Evolutionary conservation across 1,140 invertebrate genomes (phyloP), one percentile per base, ranked within the genome.

Genomic region (Leptestheria dahalacensis): DNA sequence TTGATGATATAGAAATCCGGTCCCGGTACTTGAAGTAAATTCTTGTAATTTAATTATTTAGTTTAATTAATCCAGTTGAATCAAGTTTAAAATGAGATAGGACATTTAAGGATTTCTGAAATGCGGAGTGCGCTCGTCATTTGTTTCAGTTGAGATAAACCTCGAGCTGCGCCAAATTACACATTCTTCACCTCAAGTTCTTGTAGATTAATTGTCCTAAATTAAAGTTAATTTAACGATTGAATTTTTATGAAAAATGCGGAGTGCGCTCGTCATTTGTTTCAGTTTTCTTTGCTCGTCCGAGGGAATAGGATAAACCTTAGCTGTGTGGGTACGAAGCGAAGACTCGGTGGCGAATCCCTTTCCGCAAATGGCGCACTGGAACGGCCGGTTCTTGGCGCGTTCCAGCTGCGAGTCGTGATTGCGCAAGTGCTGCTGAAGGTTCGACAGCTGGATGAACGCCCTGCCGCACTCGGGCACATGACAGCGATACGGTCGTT

Each of bases 381-480:
- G 90, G 73, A 94, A 95, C 23, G 91, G 91, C 59, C 91, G 77
- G 74, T 92, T 94, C 73, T 94, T 94, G 69, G 91, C 89, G 62
- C 92, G 80, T 71, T 95, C 91, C 61, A 94, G 86, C 72, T 95
- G 91, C 57, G 90, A 88, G 68, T 96, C 92, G 74, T 97, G 93
- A 75, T 95, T 97, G 62, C 92, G 78, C 64, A 97, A 81, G 72
- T 97, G 93, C 70, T 97, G 93, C 70, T 97, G 92, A 11, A 97
- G 82, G 74, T 97, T 97, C 28, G 91, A 95, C 66, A 97, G 79
- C 75, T 97, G 93, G 70, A 96, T 96, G 76, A 97, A 97, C 60
- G 91, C 91, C 66, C 91, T 79, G 24, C 91, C 91, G 74, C 93
- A 97, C 68, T 95, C 91, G 28, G 90, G 88, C 66, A 95, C 78